Evolutionary conservation across 1,140 invertebrate genomes (phyloP), one percentile per base, ranked within the genome.

Genomic region (Lerema accius): DNA sequence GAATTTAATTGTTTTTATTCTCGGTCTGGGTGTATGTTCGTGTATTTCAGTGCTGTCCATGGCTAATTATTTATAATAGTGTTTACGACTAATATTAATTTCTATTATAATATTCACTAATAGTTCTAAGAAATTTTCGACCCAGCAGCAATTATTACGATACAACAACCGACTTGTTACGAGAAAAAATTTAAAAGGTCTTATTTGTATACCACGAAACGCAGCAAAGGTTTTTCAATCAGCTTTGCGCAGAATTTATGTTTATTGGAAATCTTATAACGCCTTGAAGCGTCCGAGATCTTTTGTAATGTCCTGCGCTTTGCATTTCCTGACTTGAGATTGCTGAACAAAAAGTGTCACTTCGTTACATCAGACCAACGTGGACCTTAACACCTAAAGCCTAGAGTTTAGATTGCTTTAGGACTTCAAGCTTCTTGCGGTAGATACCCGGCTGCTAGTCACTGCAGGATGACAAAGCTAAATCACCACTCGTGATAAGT

Each of bases 401-500:
- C 60, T 74, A 81, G 67, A 78, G 78, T 84, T 81, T 55, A 81
- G 70, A 81, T 76, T 82, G 67, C 68, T 26, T 35, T 59, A 67
- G 51, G 13, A n/a, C n/a, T n/a, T n/a, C n/a, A 67, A 65, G 58
- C 68, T 71, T 55, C 45, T 16, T 51, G 50, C n/a, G 23, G 69
- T 69, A 68, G 70, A 73, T 48, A 51, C 40, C n/a, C 49, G 64
- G 71, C 73, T 73, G 48, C 71, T 56, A 75, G 60, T 63, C 62
- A 73, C 61, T 68, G n/a, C 23, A 40, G 69, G 61, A 50, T 65
- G 83, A 86, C 83, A 83, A 71, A 87, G 83, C 78, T 86, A 87
- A 89, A 89, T 89, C 83, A 80, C 84, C 80, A 80, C 75, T 80
- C 78, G 74, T 73, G 68, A 77, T 85, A 82, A 82, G 79, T 80